phyloP scores from a whole-genome alignment of 2,113 vertebrate genomes.

The Propithecus coquereli region DNA sequence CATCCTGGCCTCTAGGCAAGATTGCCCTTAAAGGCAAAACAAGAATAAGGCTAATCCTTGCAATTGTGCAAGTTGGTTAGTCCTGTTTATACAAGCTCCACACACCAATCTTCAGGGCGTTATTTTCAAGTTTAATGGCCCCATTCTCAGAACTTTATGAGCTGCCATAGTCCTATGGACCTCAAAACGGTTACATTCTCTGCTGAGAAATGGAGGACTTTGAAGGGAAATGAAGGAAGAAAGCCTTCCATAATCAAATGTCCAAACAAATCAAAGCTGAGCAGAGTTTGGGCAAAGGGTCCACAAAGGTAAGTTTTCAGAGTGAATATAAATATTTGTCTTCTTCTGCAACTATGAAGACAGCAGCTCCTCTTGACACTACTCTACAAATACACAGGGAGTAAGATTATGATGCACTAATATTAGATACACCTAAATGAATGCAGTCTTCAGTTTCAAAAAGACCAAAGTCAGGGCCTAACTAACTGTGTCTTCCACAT shows the following conservation, averaged over 20 bases:
- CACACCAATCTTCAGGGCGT: constrained; percentile 38
- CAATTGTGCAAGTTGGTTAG: constrained; percentile 15
- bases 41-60: constrained; percentile 65
- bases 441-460: background rate
- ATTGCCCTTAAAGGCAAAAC: constrained; percentile 64
- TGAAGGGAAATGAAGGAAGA: background rate
- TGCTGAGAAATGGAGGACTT: background rate
- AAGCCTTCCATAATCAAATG: background rate
- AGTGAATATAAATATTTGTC: background rate
- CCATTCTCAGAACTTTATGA: constrained; percentile 39
- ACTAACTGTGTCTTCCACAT: background rate
- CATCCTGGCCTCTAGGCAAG: constrained; percentile 61
- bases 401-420: background rate
- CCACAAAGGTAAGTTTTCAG: background rate
- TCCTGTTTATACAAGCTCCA: constrained; percentile 44
- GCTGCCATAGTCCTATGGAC: background rate
- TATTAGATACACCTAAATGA: background rate
- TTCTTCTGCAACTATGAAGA: background rate
- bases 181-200: constrained; percentile 24
- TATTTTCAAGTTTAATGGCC: constrained; percentile 43
- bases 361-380: constrained; percentile 12
- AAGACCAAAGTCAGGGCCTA: background rate
- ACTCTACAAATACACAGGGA: background rate
- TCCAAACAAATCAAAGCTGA: constrained; percentile 27
- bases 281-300: background rate